phyloP scores from a whole-genome alignment of 2,113 vertebrate species.

The Gambusia affinis region DNA sequence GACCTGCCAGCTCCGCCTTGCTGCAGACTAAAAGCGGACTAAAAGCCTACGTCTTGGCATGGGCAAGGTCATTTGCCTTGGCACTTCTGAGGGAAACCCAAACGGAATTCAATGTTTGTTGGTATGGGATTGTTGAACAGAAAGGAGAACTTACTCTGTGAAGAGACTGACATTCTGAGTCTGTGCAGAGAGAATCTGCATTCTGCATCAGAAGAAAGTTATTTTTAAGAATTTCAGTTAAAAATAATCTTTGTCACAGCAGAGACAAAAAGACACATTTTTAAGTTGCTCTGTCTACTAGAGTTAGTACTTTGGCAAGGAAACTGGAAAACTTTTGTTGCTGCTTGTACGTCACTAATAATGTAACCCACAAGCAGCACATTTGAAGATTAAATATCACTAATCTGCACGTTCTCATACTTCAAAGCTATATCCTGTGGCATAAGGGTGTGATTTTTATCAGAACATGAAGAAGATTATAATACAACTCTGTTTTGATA shows the following conservation, averaged over 20 bases:
- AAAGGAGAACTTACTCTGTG: constrained; percentile 11
- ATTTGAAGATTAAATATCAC: neutral
- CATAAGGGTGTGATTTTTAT: neutral
- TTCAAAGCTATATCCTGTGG: neutral
- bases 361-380: neutral
- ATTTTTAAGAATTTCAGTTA: neutral
- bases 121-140: constrained; percentile 19
- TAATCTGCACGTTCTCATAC: neutral
- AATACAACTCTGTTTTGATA: neutral
- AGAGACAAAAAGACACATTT: neutral
- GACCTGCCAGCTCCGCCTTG: constrained; percentile 59
- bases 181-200: neutral
- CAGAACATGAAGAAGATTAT: neutral
- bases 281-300: neutral
- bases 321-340: neutral
- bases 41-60: constrained; percentile 32
- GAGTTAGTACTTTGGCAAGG: neutral
- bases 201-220: neutral
- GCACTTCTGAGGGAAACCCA: constrained; percentile 16
- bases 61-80: constrained; percentile 47
- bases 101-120: constrained; percentile 36
- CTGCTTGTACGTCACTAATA: neutral
- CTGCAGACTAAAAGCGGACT: constrained; percentile 43
- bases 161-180: neutral
- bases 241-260: neutral